A percentile compares a stretch with the other conserved stretches of the same genome.
These are phyloP conservation scores for Drosophila pegasa DNA, from an alignment of 2,888 invertebrate genomes.

Conservation along the genomic window DNA sequence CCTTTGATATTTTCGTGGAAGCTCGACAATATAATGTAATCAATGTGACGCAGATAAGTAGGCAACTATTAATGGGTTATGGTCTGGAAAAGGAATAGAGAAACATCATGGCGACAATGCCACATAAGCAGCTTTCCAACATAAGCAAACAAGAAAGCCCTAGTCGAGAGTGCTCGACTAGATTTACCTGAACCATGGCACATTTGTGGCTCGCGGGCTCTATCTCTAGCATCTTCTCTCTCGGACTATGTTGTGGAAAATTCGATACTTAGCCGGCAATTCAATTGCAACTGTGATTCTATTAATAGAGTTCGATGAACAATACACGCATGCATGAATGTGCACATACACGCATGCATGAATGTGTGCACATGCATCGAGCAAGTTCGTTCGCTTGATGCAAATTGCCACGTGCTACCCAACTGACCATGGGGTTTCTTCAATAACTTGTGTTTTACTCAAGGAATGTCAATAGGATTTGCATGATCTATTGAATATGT, in stretches of 20 bases:
- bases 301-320: background rate
- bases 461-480: too few species aligned
- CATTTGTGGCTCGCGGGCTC: too few species aligned
- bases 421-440: too few species aligned
- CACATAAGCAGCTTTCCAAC: background rate
- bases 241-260: too few species aligned
- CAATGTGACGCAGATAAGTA: slow-evolving; percentile 12
- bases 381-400: background rate
- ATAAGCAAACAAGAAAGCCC: background rate
- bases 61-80: background rate
- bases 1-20: too few species aligned
- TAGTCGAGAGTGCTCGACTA: too few species aligned
- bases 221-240: too few species aligned
- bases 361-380: background rate
- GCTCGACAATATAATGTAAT: background rate
- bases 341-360: background rate
- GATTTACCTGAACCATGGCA: too few species aligned
- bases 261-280: background rate
- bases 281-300: background rate
- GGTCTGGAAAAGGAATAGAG: background rate
- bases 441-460: too few species aligned
- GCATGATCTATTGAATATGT: too few species aligned
- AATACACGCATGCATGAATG: background rate
- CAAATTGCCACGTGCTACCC: too few species aligned
- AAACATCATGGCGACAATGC: background rate